These are phyloP conservation scores for Camponotus vicinus DNA, from an alignment of 1,140 invertebrate genomes.

Conservation along the genomic window DNA sequence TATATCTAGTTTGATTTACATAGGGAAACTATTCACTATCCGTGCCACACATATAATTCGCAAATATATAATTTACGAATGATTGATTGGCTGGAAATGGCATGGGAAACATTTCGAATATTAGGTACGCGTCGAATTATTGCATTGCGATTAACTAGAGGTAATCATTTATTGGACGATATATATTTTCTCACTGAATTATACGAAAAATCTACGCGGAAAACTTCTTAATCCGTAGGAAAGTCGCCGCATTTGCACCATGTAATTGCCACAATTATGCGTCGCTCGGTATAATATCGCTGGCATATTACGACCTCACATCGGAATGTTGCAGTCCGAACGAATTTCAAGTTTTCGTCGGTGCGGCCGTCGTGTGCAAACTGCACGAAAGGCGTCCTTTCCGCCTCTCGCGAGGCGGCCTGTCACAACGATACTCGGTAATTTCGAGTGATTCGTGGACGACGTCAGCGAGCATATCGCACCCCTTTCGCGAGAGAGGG, in stretches of 20 bases:
- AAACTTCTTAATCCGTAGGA: conserved; percentile 20
- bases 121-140: conserved; percentile 3
- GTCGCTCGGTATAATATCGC: conserved; percentile 10
- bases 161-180: conserved; percentile 2
- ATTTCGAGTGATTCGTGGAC: conserved; percentile 80
- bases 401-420: conserved; percentile 45
- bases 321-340: conserved; percentile 20
- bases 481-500: conserved; percentile 76
- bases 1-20: background rate
- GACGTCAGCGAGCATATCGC: conserved; percentile 80
- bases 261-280: conserved; percentile 47
- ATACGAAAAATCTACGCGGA: background rate
- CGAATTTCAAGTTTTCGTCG: conserved; percentile 57
- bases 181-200: conserved; percentile 2
- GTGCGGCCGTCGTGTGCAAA: conserved; percentile 19
- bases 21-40: background rate
- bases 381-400: conserved; percentile 67
- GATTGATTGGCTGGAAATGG: conserved; percentile 42
- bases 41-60: conserved; percentile 24
- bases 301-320: conserved; percentile 17
- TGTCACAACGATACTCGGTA: conserved; percentile 76
- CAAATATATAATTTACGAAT: conserved; percentile 39
- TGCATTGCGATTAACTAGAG: background rate
- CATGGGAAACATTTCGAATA: conserved; percentile 30
- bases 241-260: conserved; percentile 13